These are phyloP conservation scores for Bruchidius siliquastri DNA, from an alignment of 2,888 invertebrate species.

Conservation along the genomic window DNA sequence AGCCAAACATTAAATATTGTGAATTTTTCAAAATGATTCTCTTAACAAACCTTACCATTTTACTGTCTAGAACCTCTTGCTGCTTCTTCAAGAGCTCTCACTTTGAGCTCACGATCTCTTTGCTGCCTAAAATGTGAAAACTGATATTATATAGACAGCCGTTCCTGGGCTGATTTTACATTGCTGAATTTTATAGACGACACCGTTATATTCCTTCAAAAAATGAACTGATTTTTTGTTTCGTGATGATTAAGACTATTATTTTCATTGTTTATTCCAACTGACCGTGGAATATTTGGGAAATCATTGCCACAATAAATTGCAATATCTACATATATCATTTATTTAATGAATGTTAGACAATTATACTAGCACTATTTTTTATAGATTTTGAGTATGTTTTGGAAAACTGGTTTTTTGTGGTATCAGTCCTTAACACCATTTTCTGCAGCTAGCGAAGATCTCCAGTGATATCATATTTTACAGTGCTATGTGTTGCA, in stretches of 20 bases:
- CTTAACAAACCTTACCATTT: slow-evolving; percentile 9
- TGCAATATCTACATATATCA: too few species aligned
- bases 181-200: slow-evolving; percentile 14
- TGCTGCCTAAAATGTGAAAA: slow-evolving; percentile 55
- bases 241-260: neutral
- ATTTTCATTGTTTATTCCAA: neutral
- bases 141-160: slow-evolving; percentile 30
- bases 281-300: neutral
- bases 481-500: too few species aligned
- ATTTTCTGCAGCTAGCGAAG: too few species aligned
- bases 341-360: too few species aligned
- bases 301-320: too few species aligned
- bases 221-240: slow-evolving; percentile 10
- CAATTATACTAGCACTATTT: too few species aligned
- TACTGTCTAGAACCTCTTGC: slow-evolving; percentile 62
- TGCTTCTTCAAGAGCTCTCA: slow-evolving; percentile 80
- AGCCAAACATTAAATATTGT: neutral
- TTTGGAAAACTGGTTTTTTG: too few species aligned
- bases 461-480: too few species aligned
- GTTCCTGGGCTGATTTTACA: slow-evolving; percentile 9
- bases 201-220: slow-evolving; percentile 6
- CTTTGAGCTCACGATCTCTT: slow-evolving; percentile 79
- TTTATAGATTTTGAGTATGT: too few species aligned
- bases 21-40: neutral
- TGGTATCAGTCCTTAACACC: too few species aligned